phyloP scores from a whole-genome alignment of 2,888 invertebrate species.

The Ephialtes manifestator region DNA sequence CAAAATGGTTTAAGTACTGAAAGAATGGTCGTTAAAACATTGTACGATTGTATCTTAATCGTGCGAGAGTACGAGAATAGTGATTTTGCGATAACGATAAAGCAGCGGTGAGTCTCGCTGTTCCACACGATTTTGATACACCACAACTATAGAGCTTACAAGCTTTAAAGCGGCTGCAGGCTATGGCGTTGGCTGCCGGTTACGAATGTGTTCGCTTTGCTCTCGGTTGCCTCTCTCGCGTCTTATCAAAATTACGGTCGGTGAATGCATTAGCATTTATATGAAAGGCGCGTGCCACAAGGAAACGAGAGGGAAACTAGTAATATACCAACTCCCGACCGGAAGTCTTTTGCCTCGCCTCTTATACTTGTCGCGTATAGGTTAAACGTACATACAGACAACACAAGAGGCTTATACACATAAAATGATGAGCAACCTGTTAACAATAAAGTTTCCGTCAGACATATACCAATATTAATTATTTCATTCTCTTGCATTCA shows the following conservation, averaged over 20 bases:
- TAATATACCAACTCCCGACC: constrained; percentile 48
- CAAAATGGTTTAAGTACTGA: constrained; percentile 37
- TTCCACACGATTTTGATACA: constrained; percentile 52
- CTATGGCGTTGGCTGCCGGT: constrained; percentile 21
- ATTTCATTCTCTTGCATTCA: constrained; percentile 12
- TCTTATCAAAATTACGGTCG: constrained; percentile 67
- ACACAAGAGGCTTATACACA: constrained; percentile 34
- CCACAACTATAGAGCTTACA: constrained; percentile 60
- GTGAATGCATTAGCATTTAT: constrained; percentile 68
- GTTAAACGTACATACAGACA: constrained; percentile 9
- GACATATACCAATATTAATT: constrained; percentile 55
- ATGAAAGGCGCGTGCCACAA: constrained; percentile 53
- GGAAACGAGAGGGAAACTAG: constrained; percentile 51
- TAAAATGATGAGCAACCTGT: constrained; percentile 65
- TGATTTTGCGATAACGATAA: constrained; percentile 59
- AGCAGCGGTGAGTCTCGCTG: neutral
- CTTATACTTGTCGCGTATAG: constrained; percentile 37
- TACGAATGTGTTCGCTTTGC: constrained; percentile 41
- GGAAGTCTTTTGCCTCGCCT: constrained; percentile 65
- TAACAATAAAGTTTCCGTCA: constrained; percentile 57
- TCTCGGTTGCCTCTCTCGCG: constrained; percentile 12
- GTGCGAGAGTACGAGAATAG: constrained; percentile 30
- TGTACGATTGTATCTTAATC: constrained; percentile 48
- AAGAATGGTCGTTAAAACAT: neutral
- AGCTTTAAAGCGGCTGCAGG: constrained; percentile 8